Evolutionary conservation across 2,888 invertebrate genomes (phyloP).

Genomic region (Hypselothyrea guttata): DNA sequence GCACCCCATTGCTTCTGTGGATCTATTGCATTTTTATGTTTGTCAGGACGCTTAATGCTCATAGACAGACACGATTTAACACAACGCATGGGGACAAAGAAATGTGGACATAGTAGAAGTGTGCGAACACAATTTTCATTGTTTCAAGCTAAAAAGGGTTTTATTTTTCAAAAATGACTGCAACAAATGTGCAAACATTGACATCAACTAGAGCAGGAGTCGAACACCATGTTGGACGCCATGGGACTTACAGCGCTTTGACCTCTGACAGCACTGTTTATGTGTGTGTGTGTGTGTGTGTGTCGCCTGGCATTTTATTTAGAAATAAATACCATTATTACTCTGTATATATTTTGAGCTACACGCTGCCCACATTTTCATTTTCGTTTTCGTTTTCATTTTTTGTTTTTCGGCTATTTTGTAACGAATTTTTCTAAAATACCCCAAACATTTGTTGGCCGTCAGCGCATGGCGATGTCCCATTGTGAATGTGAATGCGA

Average conservation of each 20-base stretch:
- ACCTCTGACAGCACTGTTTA: constrained; percentile 44
- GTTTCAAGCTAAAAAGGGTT: constrained; percentile 37
- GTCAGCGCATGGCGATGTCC: constrained; percentile 53
- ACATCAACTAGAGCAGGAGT: constrained; percentile 36
- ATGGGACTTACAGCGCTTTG: constrained; percentile 61
- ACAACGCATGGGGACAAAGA: constrained; percentile 17
- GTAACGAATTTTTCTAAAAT: constrained; percentile 60
- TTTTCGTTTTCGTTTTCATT: too few species aligned
- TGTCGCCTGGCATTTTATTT: constrained; percentile 54
- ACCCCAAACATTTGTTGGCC: constrained; percentile 58
- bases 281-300: constrained; percentile 18
- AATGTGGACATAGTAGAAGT: not conserved
- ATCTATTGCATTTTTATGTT: constrained; percentile 28
- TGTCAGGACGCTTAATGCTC: constrained; percentile 29
- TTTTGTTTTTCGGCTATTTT: constrained; percentile 35
- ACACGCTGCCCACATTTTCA: not conserved
- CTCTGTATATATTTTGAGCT: constrained; percentile 24
- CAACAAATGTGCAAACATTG: constrained; percentile 54
- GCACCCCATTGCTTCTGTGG: not conserved
- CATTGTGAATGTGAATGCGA: constrained; percentile 49
- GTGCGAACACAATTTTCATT: constrained; percentile 25
- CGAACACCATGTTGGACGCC: constrained; percentile 22
- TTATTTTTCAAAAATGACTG: constrained; percentile 43
- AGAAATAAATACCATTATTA: constrained; percentile 69
- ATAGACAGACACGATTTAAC: constrained; percentile 39